Base-by-base conservation (phyloP, 1,140 invertebrate genomes). In the Drosophila albomicans region DNA sequence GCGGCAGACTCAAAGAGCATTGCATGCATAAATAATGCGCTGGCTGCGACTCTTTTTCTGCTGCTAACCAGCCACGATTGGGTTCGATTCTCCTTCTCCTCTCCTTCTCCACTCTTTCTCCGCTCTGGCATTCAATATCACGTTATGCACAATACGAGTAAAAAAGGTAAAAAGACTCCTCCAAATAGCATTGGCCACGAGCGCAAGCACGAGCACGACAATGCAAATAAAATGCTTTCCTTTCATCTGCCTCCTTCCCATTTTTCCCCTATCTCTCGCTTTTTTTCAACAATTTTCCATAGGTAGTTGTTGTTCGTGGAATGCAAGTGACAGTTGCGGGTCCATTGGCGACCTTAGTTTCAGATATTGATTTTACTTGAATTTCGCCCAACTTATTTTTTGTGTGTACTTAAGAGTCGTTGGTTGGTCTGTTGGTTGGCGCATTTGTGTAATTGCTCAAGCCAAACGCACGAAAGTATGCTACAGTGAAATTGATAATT, bases 11-110 rank as follows among this genome's bases (percentile, higher is more conserved):
- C 85, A 88, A 88, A 88, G 84, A 81, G 81, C 85, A 81, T 85
- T 89, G 81, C 82, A 89, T 88, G 84, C 84, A 88, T 88, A 88
- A 89, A 88, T 88, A 88, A 88, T 89, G 78, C 74, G 85, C 73
- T 64, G 66, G 41, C 65, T 76, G 61, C 43, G n/a, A 43, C 30
- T 67, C 35, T 38, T 38, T 32, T 38, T 38, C 35, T 59, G 57
- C 46, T 59, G 57, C 25, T 57, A 30, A 48, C 52, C 52, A 67
- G 13, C 41, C 51, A 41, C 32, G 15, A 64, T 28, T 41, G 62
- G 49, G 11, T 45, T 13, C 6, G 16, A 46, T 7, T 32, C 43
- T 28, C 57, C 32, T 49, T 63, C 46, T 54, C 63, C 35, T 48
- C 28, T 38, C 35, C 35, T 4, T 25, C 35, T 3, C 6, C 35